Percentiles rank a stretch among this genome's conserved stretches.
Evolutionary conservation across 1,140 invertebrate genomes (phyloP).

Genomic region (Sminthurides bifidus): DNA sequence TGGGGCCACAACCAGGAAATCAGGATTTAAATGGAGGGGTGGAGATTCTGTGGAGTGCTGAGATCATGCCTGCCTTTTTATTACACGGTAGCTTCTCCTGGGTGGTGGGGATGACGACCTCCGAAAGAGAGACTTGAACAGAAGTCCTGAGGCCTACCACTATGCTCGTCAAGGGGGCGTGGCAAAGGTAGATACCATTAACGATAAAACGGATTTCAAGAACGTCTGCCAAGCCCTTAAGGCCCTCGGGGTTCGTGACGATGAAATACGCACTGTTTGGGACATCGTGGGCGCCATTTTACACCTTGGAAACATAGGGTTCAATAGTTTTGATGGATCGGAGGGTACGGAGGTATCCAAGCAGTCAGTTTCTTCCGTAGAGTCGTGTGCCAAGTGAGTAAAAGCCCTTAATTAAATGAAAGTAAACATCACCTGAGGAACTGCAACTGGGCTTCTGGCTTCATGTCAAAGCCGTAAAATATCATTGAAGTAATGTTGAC

Average conservation of each 20-base stretch:
- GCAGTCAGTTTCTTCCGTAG: not conserved
- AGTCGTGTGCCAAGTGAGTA: not conserved
- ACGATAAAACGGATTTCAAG: conserved; percentile 61
- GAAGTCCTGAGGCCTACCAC: conserved; percentile 57
- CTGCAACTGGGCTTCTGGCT: not conserved
- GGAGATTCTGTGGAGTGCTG: not conserved
- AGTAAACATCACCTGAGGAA: not conserved
- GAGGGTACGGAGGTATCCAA: not conserved
- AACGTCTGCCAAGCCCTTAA: conserved; percentile 68
- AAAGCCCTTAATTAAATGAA: not conserved
- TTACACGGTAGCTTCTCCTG: conserved; percentile 66
- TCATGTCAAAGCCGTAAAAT: not conserved
- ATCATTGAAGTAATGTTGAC: not conserved
- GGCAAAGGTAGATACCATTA: conserved; percentile 47
- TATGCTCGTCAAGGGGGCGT: conserved; percentile 65
- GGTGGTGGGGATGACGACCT: conserved; percentile 64
- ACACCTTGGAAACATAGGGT: not conserved
- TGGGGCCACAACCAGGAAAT: not conserved
- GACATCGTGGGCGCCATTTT: conserved; percentile 42
- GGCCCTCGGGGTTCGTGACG: conserved; percentile 64
- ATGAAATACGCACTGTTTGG: conserved; percentile 78
- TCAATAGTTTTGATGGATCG: not conserved
- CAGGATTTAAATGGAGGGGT: not conserved
- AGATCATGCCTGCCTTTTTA: conserved; percentile 32
- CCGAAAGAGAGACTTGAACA: conserved; percentile 52